Conservation (phyloP, 30 jellyfish, hydroid and myxozoan species). For the Hydractinia echinata region DNA sequence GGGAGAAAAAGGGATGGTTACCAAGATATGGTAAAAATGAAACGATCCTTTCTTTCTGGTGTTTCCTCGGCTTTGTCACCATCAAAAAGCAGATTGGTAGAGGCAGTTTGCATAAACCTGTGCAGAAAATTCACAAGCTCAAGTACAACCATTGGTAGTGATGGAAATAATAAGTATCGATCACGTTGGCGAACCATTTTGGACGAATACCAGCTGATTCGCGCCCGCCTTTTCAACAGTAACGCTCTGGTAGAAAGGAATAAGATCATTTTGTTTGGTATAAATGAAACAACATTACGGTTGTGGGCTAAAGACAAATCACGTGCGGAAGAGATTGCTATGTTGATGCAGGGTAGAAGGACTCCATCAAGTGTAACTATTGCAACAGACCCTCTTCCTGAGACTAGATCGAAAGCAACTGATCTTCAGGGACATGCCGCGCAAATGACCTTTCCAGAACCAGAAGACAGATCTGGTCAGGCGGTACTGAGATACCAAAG, state of each 20-base stretch:
- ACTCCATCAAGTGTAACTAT: background rate
- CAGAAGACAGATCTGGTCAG: background rate
- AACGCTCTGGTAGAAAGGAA: too few species aligned
- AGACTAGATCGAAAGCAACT: background rate
- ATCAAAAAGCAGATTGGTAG: constrained; percentile 22
- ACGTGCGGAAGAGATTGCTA: too few species aligned
- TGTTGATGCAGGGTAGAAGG: too few species aligned
- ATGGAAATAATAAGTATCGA: background rate
- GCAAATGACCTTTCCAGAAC: background rate
- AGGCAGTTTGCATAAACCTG: constrained; percentile 25
- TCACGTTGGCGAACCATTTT: constrained; percentile 19
- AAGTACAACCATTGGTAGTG: background rate
- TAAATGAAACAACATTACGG: too few species aligned
- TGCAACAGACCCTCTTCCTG: background rate
- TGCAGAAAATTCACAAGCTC: background rate
- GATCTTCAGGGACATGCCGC: background rate
- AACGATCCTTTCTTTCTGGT: constrained; percentile 35
- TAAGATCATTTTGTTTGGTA: too few species aligned
- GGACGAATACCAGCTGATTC: too few species aligned
- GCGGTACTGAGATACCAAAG: background rate
- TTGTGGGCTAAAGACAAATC: too few species aligned
- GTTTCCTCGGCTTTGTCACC: constrained; percentile 33
- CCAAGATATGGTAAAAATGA: constrained; percentile 15
- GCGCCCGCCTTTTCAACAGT: too few species aligned
- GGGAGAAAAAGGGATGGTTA: constrained; percentile 15